Evolutionary conservation across 2,113 vertebrate genomes (phyloP), one percentile per base, ranked within the genome.

Genomic region (Brachirus orientalis): DNA sequence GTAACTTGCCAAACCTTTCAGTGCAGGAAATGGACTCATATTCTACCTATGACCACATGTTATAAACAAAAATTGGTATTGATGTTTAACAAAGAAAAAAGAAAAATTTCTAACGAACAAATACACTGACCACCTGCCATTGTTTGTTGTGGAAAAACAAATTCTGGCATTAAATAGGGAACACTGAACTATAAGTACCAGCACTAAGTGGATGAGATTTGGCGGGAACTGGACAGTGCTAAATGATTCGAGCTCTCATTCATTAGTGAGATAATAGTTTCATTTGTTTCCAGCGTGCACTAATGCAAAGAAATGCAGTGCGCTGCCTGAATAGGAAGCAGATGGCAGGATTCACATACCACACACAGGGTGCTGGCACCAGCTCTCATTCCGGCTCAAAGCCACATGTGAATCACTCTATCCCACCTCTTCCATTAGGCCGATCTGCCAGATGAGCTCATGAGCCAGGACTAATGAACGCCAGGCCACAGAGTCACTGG

Each of bases 311-410:
- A 89, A 72, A 82, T 69, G 44, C 83, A 83, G 77, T 83, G 73
- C 81, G 80, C 50, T 52, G 65, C 44, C 58, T 81, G 74, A 86
- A 92, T 90, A 62, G 69, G 79, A 91, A 91, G 84, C 91, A 93
- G 86, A 93, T 91, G 89, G 75, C 82, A 47, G 48, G 48, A 58
- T 45, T 84, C 45, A 66, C 40, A 56, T 89, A 91, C 90, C 90
- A 90, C 93, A 93, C 92, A 92, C 90, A 80, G 83, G 79, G 86
- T 13, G 80, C 87, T 91, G 91, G 91, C 89, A 89, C 60, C 10
- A 41, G 80, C 53, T 72, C 87, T 85, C 76, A 74, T 79, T 70
- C 77, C 78, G 36, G 80, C 84, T 88, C 83, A 83, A 75, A 88
- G 70, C 70, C 86, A 83, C 82, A 89, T 85, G 84, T 90, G 81